These are phyloP conservation scores for Clarias gariepinus DNA, from an alignment of 2,113 vertebrate genomes.

Conservation along the genomic window DNA sequence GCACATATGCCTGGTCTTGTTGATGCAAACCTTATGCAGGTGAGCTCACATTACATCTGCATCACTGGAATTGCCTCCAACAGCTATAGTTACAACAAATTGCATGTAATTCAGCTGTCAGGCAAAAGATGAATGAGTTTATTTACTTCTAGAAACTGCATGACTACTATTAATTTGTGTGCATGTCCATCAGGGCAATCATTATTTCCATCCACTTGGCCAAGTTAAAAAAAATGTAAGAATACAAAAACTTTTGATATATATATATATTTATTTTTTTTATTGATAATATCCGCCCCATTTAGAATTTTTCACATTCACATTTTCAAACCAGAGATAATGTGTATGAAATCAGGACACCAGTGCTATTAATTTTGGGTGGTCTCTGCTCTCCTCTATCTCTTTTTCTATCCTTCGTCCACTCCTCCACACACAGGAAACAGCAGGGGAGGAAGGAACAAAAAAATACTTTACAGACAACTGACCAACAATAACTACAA, in stretches of 20 bases:
- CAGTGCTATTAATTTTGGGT: constrained; percentile 50
- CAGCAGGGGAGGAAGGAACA: constrained; percentile 47
- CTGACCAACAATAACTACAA: constrained; percentile 44
- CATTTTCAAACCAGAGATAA: constrained; percentile 15
- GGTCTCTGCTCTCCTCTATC: constrained; percentile 42
- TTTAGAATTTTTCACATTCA: constrained; percentile 17
- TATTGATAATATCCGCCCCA: constrained; percentile 9
- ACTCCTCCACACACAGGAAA: constrained; percentile 52
- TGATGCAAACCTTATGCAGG: background rate
- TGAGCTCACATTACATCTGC: background rate
- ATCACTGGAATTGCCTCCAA: background rate
- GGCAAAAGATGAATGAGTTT: background rate
- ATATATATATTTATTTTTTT: too few relatives aligned
- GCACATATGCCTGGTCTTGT: background rate
- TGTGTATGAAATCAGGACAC: constrained; percentile 28
- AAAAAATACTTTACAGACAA: constrained; percentile 42
- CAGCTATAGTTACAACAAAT: background rate
- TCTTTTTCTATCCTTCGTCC: constrained; percentile 14
- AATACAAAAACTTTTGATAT: too few relatives aligned
- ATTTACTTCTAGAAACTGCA: background rate
- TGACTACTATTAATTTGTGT: constrained; percentile 5
- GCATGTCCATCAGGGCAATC: background rate
- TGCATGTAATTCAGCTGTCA: background rate
- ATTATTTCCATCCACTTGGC: background rate
- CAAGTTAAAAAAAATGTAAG: background rate